phyloP scores from a whole-genome alignment of 2,113 vertebrate genomes.

The Neodontobutis hainanensis region DNA sequence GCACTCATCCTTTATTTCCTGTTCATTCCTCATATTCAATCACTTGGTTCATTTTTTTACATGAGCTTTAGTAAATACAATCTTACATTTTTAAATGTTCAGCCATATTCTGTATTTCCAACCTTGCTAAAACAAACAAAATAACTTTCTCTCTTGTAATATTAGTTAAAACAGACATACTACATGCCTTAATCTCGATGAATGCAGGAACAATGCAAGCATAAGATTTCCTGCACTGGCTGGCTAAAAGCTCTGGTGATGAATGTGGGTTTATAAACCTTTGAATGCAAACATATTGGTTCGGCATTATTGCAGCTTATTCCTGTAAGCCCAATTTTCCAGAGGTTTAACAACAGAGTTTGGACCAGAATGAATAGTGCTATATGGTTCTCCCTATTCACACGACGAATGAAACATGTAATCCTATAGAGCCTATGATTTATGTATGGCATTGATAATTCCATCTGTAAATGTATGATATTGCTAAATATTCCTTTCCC shows the following conservation, averaged over 20 bases:
- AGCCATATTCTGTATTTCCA: too few species aligned
- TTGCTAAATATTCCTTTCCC: neutral
- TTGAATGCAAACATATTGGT: constrained; percentile 51
- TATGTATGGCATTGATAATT: constrained; percentile 9
- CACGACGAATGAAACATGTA: constrained; percentile 34
- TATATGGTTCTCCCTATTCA: constrained; percentile 45
- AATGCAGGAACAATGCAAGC: neutral
- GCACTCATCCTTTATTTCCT: too few species aligned
- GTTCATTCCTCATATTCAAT: too few species aligned
- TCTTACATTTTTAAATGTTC: too few species aligned
- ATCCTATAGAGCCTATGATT: constrained; percentile 37
- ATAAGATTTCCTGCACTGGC: neutral
- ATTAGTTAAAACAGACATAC: too few species aligned
- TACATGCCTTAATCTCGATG: neutral
- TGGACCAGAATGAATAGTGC: constrained; percentile 49
- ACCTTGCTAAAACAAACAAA: too few species aligned
- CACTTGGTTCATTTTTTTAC: too few species aligned
- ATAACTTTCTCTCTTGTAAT: too few species aligned
- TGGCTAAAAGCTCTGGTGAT: constrained; percentile 32
- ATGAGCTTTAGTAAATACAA: too few species aligned
- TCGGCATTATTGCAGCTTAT: constrained; percentile 64
- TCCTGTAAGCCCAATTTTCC: constrained; percentile 63
- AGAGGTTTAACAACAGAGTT: constrained; percentile 62
- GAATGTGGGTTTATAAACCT: constrained; percentile 61
- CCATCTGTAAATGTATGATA: neutral